These are phyloP conservation scores for Lissonota sp. DNA, from an alignment of 2,888 invertebrate genomes.

Conservation along the genomic window DNA sequence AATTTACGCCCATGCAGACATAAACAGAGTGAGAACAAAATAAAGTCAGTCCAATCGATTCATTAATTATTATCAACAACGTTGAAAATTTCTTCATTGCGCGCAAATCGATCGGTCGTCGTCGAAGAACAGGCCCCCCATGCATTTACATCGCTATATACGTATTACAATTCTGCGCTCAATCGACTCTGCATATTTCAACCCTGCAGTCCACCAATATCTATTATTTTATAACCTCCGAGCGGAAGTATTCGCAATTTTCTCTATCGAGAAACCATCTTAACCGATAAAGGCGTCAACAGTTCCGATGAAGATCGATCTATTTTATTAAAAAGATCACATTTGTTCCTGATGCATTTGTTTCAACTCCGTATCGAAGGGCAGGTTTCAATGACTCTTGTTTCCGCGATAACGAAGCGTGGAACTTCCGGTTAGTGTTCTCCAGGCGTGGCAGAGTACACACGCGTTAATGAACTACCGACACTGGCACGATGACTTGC, in stretches of 20 bases:
- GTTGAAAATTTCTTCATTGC: slow-evolving; percentile 1
- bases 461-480: slow-evolving; percentile 33
- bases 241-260: no score
- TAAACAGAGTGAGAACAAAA: slow-evolving; percentile 10
- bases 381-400: background rate
- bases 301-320: no score
- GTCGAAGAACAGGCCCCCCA: no score
- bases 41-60: slow-evolving; percentile 27
- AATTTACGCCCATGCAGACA: slow-evolving; percentile 42
- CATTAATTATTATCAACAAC: background rate
- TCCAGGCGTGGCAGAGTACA: slow-evolving; percentile 8
- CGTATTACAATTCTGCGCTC: no score
- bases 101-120: background rate
- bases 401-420: slow-evolving; percentile 23
- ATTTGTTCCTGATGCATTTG: background rate
- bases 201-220: no score
- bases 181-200: no score
- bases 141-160: no score
- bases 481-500: slow-evolving; percentile 39
- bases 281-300: no score
- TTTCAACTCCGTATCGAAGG: background rate
- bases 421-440: slow-evolving; percentile 46
- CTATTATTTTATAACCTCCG: no score
- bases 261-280: no score
- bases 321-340: no score